A percentile compares a stretch with the other conserved stretches of the same genome.
These are phyloP conservation scores for Stichodactyla mertensii DNA, from an alignment of 64 coral and sea anemone species.

Conservation along the genomic window DNA sequence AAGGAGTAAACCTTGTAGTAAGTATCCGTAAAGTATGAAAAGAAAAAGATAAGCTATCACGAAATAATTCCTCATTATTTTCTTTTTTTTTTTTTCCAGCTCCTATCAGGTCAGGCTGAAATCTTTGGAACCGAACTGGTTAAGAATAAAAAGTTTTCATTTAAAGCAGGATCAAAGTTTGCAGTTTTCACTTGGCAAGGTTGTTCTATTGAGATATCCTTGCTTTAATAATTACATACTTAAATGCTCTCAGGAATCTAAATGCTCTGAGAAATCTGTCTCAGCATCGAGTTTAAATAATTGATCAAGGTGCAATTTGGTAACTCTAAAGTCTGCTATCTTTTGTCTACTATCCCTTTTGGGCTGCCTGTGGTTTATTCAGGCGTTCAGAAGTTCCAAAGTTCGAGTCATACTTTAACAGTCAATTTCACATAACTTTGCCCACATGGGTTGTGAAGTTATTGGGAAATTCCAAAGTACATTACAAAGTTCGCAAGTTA, in stretches of 20 bases:
- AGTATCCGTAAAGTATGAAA: background rate
- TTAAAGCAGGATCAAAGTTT: conserved; percentile 86
- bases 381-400: too few relatives aligned
- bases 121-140: conserved; percentile 96
- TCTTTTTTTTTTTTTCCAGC: conserved; percentile 19
- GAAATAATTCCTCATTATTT: background rate
- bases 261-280: too few relatives aligned
- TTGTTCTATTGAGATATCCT: conserved; percentile 94
- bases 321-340: background rate
- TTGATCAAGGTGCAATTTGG: background rate
- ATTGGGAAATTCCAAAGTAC: too few relatives aligned
- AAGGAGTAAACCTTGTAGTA: conserved; percentile 70
- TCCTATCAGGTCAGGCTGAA: conserved; percentile 88
- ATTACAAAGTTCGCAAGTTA: too few relatives aligned
- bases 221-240: conserved; percentile 6
- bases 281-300: too few relatives aligned
- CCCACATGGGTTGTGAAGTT: too few relatives aligned
- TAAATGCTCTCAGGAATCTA: too few relatives aligned
- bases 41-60: too few relatives aligned
- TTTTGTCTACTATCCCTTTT: background rate
- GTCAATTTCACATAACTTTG: too few relatives aligned
- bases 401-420: too few relatives aligned
- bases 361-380: background rate
- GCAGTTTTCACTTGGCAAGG: conserved; percentile 95
- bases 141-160: conserved; percentile 83